These are phyloP conservation scores for Malaclemys terrapin DNA, from an alignment of 2,113 vertebrate genomes.

Conservation along the genomic window DNA sequence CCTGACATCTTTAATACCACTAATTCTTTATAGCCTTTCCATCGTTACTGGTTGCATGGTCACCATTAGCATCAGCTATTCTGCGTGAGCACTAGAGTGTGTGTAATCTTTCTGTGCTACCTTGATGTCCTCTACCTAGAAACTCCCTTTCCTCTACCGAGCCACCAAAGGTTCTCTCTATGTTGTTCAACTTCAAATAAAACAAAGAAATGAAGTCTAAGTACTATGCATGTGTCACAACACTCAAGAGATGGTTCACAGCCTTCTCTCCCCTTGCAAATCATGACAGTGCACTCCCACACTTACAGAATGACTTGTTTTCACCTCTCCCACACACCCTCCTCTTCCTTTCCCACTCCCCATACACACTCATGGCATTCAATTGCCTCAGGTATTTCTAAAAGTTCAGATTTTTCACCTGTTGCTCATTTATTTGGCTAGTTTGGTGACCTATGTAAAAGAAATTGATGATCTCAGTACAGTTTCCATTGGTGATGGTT, in stretches of 20 bases:
- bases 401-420: background rate
- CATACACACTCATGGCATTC: background rate
- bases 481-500: background rate
- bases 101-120: background rate
- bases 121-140: background rate
- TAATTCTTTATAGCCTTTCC: conserved; percentile 21
- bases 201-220: background rate
- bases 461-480: background rate
- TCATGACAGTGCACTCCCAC: background rate
- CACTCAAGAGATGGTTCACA: background rate
- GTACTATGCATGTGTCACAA: background rate
- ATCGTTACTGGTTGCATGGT: background rate
- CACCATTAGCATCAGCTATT: background rate
- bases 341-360: background rate
- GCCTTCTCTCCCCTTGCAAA: background rate
- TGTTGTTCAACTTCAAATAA: background rate
- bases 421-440: background rate
- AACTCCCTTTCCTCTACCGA: background rate
- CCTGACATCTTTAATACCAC: conserved; percentile 1
- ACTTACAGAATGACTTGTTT: background rate
- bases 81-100: background rate
- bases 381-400: background rate
- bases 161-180: background rate
- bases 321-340: background rate
- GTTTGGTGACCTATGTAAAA: background rate